Percentiles rank a stretch among this genome's conserved stretches.
Evolutionary conservation across 2,113 vertebrate genomes (phyloP).

Genomic region (Sinosuthora webbiana): DNA sequence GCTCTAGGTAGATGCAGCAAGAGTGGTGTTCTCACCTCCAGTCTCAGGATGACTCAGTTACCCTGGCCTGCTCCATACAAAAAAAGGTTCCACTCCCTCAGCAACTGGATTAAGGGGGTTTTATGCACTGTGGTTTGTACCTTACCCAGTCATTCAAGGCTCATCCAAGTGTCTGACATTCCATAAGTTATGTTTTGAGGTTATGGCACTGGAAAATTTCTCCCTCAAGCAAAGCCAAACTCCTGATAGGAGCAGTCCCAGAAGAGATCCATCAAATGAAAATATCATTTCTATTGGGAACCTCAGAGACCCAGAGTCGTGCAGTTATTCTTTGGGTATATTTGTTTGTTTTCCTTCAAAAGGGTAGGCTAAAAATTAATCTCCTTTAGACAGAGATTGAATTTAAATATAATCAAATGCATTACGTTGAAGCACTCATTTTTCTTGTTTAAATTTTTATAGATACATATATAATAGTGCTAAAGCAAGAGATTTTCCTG

Average conservation of each 20-base stretch:
- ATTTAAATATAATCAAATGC: conserved; percentile 42
- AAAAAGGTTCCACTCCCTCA: neutral
- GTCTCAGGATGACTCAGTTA: neutral
- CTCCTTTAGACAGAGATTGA: conserved; percentile 7
- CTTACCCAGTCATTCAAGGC: neutral
- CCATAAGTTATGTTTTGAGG: neutral
- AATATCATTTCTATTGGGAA: neutral
- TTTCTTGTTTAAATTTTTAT: conserved; percentile 45
- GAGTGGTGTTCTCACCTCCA: neutral
- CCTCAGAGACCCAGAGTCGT: neutral
- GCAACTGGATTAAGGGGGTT: neutral
- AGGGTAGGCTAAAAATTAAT: conserved; percentile 22
- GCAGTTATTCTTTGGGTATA: neutral
- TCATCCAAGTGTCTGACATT: neutral
- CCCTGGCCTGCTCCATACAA: neutral
- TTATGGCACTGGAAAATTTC: neutral
- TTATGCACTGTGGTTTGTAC: neutral
- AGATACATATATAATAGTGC: neutral
- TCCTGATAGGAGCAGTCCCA: neutral
- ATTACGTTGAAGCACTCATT: neutral
- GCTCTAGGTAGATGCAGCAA: neutral
- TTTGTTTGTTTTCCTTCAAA: conserved; percentile 8
- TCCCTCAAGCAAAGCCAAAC: neutral
- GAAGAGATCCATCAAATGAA: neutral
- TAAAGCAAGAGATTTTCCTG: neutral